Conservation (phyloP, 2,888 invertebrate genomes). For the Megalurothrips usitatus region DNA sequence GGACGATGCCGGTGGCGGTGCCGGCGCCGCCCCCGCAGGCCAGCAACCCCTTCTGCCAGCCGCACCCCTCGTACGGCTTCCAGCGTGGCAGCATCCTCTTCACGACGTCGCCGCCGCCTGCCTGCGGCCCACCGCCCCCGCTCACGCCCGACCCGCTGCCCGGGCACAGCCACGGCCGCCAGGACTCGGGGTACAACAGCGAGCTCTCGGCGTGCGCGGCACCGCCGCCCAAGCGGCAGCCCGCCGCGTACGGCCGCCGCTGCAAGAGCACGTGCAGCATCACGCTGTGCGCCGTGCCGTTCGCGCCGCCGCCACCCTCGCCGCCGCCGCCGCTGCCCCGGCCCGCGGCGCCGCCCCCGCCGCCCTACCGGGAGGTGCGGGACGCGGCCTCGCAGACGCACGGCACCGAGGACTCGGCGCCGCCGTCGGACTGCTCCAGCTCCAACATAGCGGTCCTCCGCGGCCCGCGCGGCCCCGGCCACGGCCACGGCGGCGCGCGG, state of each 20-base stretch:
- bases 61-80: conserved; percentile 46
- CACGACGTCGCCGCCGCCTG: conserved; percentile 49
- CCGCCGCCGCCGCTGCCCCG: neutral
- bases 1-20: conserved; percentile 45
- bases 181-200: conserved; percentile 55
- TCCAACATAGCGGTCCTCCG: neutral
- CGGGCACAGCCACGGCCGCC: conserved; percentile 38
- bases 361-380: neutral
- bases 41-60: conserved; percentile 37
- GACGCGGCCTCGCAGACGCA: conserved; percentile 18
- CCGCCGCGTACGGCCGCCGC: conserved; percentile 47
- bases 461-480: neutral
- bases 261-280: conserved; percentile 67
- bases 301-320: conserved; percentile 38
- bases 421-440: conserved; percentile 20
- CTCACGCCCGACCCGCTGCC: conserved; percentile 29
- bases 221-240: conserved; percentile 43
- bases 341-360: neutral
- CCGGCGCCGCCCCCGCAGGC: conserved; percentile 39
- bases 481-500: neutral
- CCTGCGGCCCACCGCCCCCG: conserved; percentile 35
- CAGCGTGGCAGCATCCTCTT: conserved; percentile 53
- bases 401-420: conserved; percentile 18
- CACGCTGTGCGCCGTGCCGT: conserved; percentile 52
- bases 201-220: conserved; percentile 47